These are phyloP conservation scores for Helarctos malayanus DNA, from an alignment of 2,797 vertebrate species.

Conservation along the genomic window DNA sequence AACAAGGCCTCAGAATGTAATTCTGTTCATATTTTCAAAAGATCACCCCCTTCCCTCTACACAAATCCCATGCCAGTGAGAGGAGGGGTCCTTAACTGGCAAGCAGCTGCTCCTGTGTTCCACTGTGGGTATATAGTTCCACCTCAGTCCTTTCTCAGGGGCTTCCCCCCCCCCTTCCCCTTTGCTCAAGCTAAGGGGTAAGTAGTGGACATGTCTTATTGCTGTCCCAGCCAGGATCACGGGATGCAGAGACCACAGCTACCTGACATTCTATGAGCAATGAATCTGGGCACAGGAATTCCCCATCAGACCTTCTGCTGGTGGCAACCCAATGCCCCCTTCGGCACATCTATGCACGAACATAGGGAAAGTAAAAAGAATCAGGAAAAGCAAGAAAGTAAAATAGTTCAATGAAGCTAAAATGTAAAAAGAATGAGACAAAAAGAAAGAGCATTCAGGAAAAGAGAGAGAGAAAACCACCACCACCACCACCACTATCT, in stretches of 20 bases:
- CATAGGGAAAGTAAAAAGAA: neutral
- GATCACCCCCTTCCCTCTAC: neutral
- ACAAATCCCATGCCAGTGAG: neutral
- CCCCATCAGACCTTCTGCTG: neutral
- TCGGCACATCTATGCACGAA: neutral
- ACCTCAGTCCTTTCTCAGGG: neutral
- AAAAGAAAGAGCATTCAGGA: neutral
- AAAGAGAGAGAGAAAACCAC: neutral
- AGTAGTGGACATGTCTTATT: neutral
- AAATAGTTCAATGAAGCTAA: constrained; percentile 24
- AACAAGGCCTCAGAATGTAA: neutral
- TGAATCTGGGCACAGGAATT: neutral
- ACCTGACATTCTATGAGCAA: neutral
- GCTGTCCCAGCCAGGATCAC: neutral
- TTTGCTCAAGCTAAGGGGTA: neutral
- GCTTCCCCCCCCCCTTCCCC: neutral
- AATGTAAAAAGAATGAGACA: neutral
- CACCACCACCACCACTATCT: neutral
- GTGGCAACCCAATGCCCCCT: neutral
- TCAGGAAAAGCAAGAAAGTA: neutral
- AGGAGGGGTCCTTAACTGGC: neutral
- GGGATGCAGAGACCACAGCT: neutral
- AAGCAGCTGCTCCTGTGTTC: neutral
- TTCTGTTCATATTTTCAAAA: constrained; percentile 36
- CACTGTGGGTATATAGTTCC: neutral